These are phyloP conservation scores for Chesias legatella DNA, from an alignment of 2,888 invertebrate species.

Conservation along the genomic window DNA sequence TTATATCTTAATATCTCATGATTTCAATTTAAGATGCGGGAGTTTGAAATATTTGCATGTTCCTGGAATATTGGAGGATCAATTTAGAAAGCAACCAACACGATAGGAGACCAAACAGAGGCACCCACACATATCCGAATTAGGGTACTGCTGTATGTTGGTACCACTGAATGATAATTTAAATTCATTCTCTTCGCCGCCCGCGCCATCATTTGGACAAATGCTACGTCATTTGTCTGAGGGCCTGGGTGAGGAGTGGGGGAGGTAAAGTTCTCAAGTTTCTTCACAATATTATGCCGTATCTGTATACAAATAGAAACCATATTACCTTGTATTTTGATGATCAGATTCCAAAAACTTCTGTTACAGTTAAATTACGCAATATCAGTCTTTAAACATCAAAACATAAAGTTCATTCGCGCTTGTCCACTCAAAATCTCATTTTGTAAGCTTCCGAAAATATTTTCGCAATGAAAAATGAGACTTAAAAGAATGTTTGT, in stretches of 20 bases:
- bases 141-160: slow-evolving; percentile 69
- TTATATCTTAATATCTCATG: no score
- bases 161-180: slow-evolving; percentile 81
- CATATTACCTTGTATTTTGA: slow-evolving; percentile 41
- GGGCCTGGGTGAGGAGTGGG: slow-evolving; percentile 58
- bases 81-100: not conserved
- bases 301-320: slow-evolving; percentile 31
- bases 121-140: slow-evolving; percentile 58
- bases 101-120: slow-evolving; percentile 7
- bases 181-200: slow-evolving; percentile 81
- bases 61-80: no score
- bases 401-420: slow-evolving; percentile 49
- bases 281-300: slow-evolving; percentile 45
- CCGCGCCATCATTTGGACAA: slow-evolving; percentile 82
- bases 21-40: no score
- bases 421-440: slow-evolving; percentile 48
- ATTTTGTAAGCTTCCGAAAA: slow-evolving; percentile 72
- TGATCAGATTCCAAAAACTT: slow-evolving; percentile 69
- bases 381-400: slow-evolving; percentile 49
- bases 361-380: slow-evolving; percentile 47
- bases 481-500: slow-evolving; percentile 55
- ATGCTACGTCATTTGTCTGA: slow-evolving; percentile 80
- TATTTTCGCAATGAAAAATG: slow-evolving; percentile 64
- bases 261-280: slow-evolving; percentile 36
- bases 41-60: no score